These are phyloP conservation scores for Oenanthe oenanthe DNA, from an alignment of 2,113 vertebrate species.

Conservation along the genomic window DNA sequence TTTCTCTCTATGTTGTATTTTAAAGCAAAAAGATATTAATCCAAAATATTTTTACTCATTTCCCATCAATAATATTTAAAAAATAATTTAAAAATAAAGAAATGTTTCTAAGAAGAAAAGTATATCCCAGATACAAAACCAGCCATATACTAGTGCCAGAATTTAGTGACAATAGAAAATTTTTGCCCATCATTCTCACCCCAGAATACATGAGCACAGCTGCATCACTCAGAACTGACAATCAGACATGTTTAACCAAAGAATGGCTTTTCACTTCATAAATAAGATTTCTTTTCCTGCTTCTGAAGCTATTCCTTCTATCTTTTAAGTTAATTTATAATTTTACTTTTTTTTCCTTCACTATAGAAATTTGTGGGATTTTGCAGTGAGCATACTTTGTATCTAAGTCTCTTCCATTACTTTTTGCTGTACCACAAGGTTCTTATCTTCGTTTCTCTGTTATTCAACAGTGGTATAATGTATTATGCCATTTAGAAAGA, in stretches of 20 bases:
- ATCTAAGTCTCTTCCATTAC: background rate
- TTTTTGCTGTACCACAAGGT: background rate
- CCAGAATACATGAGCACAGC: background rate
- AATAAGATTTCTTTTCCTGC: background rate
- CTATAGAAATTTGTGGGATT: background rate
- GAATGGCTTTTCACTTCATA: background rate
- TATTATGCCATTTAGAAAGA: slow-evolving; percentile 54
- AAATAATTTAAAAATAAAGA: background rate
- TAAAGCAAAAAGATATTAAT: background rate
- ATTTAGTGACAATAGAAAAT: background rate
- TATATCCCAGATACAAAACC: rapidly evolving
- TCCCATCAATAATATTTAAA: background rate
- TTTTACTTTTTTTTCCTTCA: background rate
- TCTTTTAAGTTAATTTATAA: background rate
- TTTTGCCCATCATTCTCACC: background rate
- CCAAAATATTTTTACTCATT: background rate
- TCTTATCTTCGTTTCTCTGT: slow-evolving; percentile 47
- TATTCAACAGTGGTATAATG: slow-evolving; percentile 42
- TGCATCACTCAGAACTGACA: background rate
- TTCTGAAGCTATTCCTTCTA: background rate
- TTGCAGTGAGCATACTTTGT: background rate
- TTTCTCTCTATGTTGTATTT: background rate
- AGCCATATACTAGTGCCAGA: background rate
- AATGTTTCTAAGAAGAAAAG: background rate
- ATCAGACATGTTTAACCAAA: background rate